Conservation (phyloP, 2,888 invertebrate species). For the Danaus chrysippus region DNA sequence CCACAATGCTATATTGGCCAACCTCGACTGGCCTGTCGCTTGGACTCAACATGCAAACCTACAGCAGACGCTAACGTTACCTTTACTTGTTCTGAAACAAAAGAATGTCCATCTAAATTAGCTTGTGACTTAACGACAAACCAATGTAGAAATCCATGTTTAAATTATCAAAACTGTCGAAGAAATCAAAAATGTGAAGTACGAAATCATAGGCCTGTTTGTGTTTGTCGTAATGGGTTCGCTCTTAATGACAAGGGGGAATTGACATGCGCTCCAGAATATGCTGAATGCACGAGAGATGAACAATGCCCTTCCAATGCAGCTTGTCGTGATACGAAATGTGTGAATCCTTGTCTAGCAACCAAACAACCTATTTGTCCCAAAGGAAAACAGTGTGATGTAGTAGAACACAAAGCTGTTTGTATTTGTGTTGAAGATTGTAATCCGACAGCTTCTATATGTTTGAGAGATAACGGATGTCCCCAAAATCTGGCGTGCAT, state of each 20-base stretch:
- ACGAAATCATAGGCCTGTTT: slow-evolving; percentile 89
- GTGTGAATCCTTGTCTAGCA: slow-evolving; percentile 91
- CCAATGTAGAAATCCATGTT: slow-evolving; percentile 90
- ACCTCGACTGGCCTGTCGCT: slow-evolving; percentile 87
- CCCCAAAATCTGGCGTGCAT: slow-evolving; percentile 91
- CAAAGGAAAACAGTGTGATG: slow-evolving; percentile 91
- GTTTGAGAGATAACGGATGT: slow-evolving; percentile 93
- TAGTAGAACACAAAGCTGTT: slow-evolving; percentile 90
- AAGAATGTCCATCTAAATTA: slow-evolving; percentile 86
- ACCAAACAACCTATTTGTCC: slow-evolving; percentile 84
- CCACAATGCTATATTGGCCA: slow-evolving; percentile 92
- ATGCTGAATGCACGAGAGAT: slow-evolving; percentile 87
- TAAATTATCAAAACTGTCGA: slow-evolving; percentile 84
- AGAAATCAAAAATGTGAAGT: slow-evolving; percentile 93
- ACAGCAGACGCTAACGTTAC: slow-evolving; percentile 79
- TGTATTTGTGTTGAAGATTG: slow-evolving; percentile 94
- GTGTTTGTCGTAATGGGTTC: slow-evolving; percentile 93
- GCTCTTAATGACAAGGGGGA: slow-evolving; percentile 93
- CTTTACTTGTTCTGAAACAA: slow-evolving; percentile 82
- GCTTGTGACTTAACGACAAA: slow-evolving; percentile 85
- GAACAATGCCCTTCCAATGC: slow-evolving; percentile 92
- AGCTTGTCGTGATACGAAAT: slow-evolving; percentile 90
- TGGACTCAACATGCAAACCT: slow-evolving; percentile 87
- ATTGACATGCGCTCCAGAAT: slow-evolving; percentile 90
- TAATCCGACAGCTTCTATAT: slow-evolving; percentile 91